Evolutionary conservation across 37 sponge, comb jelly and placozoan genomes (phyloP), one percentile per base, ranked within the genome.

Genomic region (Petrosia ficiformis): DNA sequence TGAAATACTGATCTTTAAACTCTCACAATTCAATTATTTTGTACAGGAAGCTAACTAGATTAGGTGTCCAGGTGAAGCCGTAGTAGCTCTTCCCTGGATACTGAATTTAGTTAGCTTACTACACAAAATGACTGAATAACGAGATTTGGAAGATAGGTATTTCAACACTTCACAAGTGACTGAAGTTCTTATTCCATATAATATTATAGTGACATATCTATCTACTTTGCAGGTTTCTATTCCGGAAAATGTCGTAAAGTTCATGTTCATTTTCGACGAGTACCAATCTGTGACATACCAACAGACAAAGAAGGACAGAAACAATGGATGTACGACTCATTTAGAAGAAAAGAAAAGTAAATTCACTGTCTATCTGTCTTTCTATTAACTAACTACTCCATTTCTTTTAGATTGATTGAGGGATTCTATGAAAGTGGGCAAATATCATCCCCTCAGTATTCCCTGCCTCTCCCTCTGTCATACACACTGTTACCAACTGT

Each of bases 221-320:
- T 74, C 40, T 39, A 2, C 44, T 4, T 68, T 43, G 0, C 32
- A 92, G 94, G 73, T 4, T 94, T 90, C 67, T 75, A 79, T 30
- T 78, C 71, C 65, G 87, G 91, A 0, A 29, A 54, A 3, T 87
- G 88, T 42, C 24, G 39, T 3, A 70, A 67, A 41, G 91, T 94
- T 2, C 95, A 94, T 44, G 70, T 94, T 33, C 91, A 90, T 68
- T 30, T 94, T 29, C 73, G 65, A 19, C 56, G 91, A 54, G 61
- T 57, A 14, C 83, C 74, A 8, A 75, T 86, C 33, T 59, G 10
- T 11, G 84, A 86, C 3, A 66, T 94, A 36, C 94, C 94, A 24
- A 33, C 65, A 79, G 36, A 32, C 59, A 29, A 60, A 29, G 74
- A 78, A 39, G 87, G 57, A 4, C 83, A 85, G 71, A 77, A 44